Percentiles rank a stretch among this genome's conserved stretches.
Conservation (phyloP, 2,113 vertebrate genomes). For the Pterocles gutturalis region DNA sequence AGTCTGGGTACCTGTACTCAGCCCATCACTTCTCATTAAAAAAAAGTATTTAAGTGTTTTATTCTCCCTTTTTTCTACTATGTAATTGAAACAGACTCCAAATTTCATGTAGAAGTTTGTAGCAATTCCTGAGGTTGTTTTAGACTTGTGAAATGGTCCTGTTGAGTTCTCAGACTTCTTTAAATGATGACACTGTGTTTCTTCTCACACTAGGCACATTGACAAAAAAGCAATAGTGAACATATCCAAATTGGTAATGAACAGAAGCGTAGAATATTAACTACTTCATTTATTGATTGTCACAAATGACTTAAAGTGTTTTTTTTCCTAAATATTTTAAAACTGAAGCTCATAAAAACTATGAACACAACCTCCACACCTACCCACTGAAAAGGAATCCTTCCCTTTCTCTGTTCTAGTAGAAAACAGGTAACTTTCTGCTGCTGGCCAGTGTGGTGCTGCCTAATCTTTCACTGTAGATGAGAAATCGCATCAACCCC, state of each 20-base stretch:
- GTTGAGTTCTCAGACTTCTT: background rate
- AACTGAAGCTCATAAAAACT: background rate
- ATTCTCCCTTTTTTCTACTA: background rate
- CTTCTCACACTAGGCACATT: background rate
- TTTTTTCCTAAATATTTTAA: background rate
- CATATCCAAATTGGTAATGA: background rate
- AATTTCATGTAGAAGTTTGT: background rate
- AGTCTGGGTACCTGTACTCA: background rate
- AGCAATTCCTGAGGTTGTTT: background rate
- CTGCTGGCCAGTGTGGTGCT: background rate
- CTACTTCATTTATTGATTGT: background rate
- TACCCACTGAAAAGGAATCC: background rate
- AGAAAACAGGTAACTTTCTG: background rate
- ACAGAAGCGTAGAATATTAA: background rate
- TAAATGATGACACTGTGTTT: background rate
- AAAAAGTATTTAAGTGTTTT: too few relatives aligned
- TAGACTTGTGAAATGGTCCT: background rate
- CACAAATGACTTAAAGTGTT: background rate
- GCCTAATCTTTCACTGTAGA: background rate
- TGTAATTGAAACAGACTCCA: background rate
- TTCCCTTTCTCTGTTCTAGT: background rate
- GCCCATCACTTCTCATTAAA: background rate
- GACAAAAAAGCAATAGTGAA: background rate
- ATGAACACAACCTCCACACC: background rate
- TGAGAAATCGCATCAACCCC: slow-evolving; percentile 5